Base-by-base conservation (phyloP, 2,797 vertebrate genomes). In the Serranus cabrilla region DNA sequence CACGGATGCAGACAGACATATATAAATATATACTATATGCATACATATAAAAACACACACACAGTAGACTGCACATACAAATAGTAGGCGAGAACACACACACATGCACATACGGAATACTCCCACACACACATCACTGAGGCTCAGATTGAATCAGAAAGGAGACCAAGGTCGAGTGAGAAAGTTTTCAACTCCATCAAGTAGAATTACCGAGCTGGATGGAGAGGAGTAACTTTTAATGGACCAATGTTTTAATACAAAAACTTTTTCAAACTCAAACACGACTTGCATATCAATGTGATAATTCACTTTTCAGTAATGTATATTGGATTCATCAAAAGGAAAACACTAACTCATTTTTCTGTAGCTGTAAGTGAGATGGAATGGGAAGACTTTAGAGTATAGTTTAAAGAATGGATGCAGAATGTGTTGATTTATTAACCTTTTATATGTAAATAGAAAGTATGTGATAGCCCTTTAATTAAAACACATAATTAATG, bases 111-210 rank as follows among this genome's bases (percentile, higher is more conserved):
- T 62, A 52, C 75, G 63, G 50, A 71, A 77, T 2, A 78, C 76
- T 67, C 75, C 2, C 80, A 71, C 74, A 62, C 66, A 66, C 82
- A 83, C 71, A 81, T 78, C 69, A 65, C 56, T 18, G 40, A 81
- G 84, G 75, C 63, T 87, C 70, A 84, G 82, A 90, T 86, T 89
- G 76, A 86, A 87, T 90, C 78, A 91, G 84, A 92, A 88, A 86
- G 81, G 81, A 88, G 86, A 88, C 76, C 80, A 81, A 87, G 86
- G 88, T 89, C 84, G 64, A 88, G 74, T 18, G 62, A 84, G 79
- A 82, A 84, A 74, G 81, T 89, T 91, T 86, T 92, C 77, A 85
- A 87, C 85, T 91, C 86, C 84, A 91, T 90, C 91, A 90, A 83
- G 81, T 83, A 76, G 77, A 90, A 92, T 92, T 85, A 88, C 81